phyloP scores from a whole-genome alignment of 2,888 invertebrate species.

The Dolichomitus sp. region DNA sequence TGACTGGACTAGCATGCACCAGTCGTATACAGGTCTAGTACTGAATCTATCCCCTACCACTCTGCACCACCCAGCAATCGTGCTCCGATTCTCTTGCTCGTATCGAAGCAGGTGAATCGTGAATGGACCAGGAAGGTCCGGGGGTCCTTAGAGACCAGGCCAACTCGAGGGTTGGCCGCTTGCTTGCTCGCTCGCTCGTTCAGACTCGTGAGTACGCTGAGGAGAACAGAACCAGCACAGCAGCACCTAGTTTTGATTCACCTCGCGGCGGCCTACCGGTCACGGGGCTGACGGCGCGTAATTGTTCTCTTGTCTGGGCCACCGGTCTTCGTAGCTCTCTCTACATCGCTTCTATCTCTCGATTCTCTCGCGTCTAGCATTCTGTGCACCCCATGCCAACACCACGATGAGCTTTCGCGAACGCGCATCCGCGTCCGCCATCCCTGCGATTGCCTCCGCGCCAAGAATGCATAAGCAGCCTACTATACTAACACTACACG shows the following conservation, averaged over 20 bases:
- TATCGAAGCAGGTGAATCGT: slow-evolving; percentile 56
- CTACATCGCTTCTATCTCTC: slow-evolving; percentile 26
- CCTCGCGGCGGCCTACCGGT: slow-evolving; percentile 82
- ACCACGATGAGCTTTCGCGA: slow-evolving; percentile 59
- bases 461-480: slow-evolving; percentile 83
- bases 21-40: slow-evolving; percentile 25
- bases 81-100: slow-evolving; percentile 36
- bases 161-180: slow-evolving; percentile 43
- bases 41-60: not conserved
- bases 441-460: slow-evolving; percentile 83
- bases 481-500: slow-evolving; percentile 14
- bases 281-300: slow-evolving; percentile 84
- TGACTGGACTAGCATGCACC: slow-evolving; percentile 8
- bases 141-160: slow-evolving; percentile 55
- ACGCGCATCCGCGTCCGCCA: slow-evolving; percentile 69
- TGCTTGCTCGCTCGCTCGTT: slow-evolving; percentile 26
- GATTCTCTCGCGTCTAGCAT: slow-evolving; percentile 17
- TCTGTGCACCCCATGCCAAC: slow-evolving; percentile 70
- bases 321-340: slow-evolving; percentile 68
- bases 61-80: slow-evolving; percentile 36
- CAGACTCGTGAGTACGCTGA: slow-evolving; percentile 25
- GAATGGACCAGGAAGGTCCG: slow-evolving; percentile 59
- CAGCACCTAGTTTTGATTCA: slow-evolving; percentile 84
- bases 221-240: slow-evolving; percentile 36
- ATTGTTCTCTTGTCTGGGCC: slow-evolving; percentile 84